Evolutionary conservation across 2,113 vertebrate genomes (phyloP).

Genomic region (Hemichromis elongatus): DNA sequence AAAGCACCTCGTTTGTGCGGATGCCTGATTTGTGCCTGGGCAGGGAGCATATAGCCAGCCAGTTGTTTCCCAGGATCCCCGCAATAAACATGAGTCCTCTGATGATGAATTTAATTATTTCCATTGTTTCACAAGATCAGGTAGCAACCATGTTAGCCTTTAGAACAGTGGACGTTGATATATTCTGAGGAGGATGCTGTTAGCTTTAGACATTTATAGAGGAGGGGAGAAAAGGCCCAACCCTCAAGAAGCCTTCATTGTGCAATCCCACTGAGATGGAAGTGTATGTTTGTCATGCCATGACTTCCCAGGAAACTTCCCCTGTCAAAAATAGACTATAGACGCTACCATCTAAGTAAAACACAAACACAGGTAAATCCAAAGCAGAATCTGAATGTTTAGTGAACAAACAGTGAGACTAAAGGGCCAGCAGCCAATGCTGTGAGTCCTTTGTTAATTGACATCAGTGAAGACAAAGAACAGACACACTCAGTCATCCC

Average conservation of each 20-base stretch:
- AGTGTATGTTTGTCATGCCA: not conserved
- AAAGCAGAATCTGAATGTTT: not conserved
- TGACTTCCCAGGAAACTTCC: not conserved
- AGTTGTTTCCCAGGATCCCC: slow-evolving; percentile 73
- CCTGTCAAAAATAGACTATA: not conserved
- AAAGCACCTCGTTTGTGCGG: slow-evolving; percentile 66
- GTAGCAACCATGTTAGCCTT: not conserved
- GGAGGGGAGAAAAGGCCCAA: not conserved
- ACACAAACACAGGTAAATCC: not conserved
- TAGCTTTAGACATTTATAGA: slow-evolving; percentile 3
- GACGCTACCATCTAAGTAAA: not conserved
- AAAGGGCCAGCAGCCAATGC: not conserved
- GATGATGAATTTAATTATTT: slow-evolving; percentile 47
- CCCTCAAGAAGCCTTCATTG: not conserved
- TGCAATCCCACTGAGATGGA: not conserved
- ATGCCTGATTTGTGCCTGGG: slow-evolving; percentile 43
- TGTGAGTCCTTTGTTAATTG: not conserved
- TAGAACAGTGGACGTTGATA: not conserved
- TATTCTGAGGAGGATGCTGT: not conserved
- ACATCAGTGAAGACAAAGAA: not conserved
- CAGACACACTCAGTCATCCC: not conserved
- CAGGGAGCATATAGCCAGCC: slow-evolving; percentile 59
- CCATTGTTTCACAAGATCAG: slow-evolving; percentile 34
- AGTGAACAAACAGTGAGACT: not conserved
- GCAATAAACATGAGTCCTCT: slow-evolving; percentile 63